Conservation (phyloP, 2,888 invertebrate genomes). For the Acronicta aceris region DNA sequence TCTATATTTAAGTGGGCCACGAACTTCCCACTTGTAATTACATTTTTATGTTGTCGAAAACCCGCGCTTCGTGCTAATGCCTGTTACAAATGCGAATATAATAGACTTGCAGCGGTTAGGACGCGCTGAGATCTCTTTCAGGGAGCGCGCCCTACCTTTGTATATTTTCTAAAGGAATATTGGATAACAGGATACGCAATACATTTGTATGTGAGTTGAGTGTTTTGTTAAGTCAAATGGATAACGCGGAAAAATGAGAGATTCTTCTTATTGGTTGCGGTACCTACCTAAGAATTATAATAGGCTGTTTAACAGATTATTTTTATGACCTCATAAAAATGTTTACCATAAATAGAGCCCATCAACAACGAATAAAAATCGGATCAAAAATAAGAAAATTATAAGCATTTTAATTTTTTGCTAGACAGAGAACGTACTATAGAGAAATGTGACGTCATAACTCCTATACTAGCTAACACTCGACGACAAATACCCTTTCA, state of each 20-base stretch:
- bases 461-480: too few species aligned
- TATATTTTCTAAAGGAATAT: constrained; percentile 39
- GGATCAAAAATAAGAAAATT: too few species aligned
- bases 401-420: too few species aligned
- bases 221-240: constrained; percentile 22
- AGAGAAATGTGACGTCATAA: too few species aligned
- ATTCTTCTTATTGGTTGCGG: too few species aligned
- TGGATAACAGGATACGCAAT: constrained; percentile 30
- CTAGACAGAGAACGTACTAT: too few species aligned
- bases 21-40: constrained; percentile 83
- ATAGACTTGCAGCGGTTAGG: constrained; percentile 67
- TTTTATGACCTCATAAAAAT: too few species aligned
- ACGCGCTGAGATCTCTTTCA: constrained; percentile 67
- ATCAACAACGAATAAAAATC: too few species aligned
- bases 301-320: too few species aligned
- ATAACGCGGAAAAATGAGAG: constrained; percentile 4
- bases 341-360: too few species aligned
- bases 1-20: constrained; percentile 85
- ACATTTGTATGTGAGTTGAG: constrained; percentile 13
- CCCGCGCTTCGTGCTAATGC: constrained; percentile 72
- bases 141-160: constrained; percentile 37
- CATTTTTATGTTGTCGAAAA: constrained; percentile 84
- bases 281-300: too few species aligned
- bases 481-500: too few species aligned
- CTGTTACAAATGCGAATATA: constrained; percentile 83